phyloP scores from a whole-genome alignment of 2,797 vertebrate genomes.

The Rhinogobio ventralis region DNA sequence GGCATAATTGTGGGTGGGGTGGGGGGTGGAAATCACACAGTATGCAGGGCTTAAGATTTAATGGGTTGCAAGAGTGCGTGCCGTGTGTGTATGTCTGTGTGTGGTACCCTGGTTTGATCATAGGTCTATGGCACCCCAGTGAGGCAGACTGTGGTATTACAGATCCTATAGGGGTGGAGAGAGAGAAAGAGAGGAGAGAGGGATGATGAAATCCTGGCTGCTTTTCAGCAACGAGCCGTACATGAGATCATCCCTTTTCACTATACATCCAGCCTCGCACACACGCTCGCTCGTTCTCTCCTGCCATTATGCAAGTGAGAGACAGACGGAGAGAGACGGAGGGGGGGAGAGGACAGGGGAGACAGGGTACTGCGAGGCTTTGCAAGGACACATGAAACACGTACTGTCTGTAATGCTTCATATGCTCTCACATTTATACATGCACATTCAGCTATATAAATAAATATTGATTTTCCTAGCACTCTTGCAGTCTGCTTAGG shows the following conservation, averaged over 20 bases:
- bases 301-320: conserved; percentile 79
- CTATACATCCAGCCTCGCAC: conserved; percentile 59
- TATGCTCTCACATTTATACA: conserved; percentile 38
- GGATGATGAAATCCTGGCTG: conserved; percentile 85
- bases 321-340: conserved; percentile 32
- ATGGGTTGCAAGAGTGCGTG: background rate
- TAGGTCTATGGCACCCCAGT: conserved; percentile 72
- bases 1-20: background rate
- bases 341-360: conserved; percentile 43
- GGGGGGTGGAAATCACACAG: background rate
- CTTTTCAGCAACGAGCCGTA: conserved; percentile 79
- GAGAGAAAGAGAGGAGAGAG: conserved; percentile 58
- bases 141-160: conserved; percentile 68
- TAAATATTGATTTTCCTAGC: conserved; percentile 28
- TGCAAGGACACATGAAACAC: conserved; percentile 68
- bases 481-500: conserved; percentile 7
- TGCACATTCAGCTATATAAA: conserved; percentile 40
- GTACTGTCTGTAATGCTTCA: conserved; percentile 53
- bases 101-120: background rate
- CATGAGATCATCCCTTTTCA: conserved; percentile 75
- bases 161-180: conserved; percentile 60
- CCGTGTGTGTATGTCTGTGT: background rate
- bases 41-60: conserved; percentile 44
- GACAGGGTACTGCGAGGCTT: conserved; percentile 59
- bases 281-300: conserved; percentile 62